phyloP scores from a whole-genome alignment of 2,888 invertebrate genomes.

The Odontocerum albicorne region DNA sequence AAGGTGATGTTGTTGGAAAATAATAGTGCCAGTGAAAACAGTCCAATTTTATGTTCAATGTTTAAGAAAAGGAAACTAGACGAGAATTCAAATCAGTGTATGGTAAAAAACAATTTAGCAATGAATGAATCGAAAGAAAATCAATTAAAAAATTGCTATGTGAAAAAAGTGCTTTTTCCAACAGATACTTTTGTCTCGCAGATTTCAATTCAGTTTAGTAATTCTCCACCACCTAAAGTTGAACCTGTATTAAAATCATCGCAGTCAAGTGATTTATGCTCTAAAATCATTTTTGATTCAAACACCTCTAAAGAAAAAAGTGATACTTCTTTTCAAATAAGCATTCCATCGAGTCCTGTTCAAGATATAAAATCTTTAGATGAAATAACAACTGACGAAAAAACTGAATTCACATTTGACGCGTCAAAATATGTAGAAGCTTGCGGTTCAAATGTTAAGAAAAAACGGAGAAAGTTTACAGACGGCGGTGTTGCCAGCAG shows the following conservation, averaged over 20 bases:
- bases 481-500: conserved; percentile 53
- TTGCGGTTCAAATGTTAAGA: conserved; percentile 13
- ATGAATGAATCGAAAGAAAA: too few species aligned
- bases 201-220: conserved; percentile 7
- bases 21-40: neutral
- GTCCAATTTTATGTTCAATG: neutral
- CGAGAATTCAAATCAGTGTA: too few species aligned
- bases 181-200: conserved; percentile 18
- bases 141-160: too few species aligned
- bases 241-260: neutral
- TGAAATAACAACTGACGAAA: neutral
- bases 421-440: neutral
- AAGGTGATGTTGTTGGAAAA: neutral
- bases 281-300: neutral
- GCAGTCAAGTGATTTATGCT: neutral
- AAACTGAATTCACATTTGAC: conserved; percentile 3
- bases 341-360: neutral
- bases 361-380: neutral
- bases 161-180: conserved; percentile 6
- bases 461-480: conserved; percentile 45
- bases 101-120: too few species aligned
- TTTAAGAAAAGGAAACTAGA: conserved; percentile 1
- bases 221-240: neutral
- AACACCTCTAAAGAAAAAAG: neutral
- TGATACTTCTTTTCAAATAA: neutral